Percentiles rank a stretch among this genome's conserved stretches.
Evolutionary conservation across 2,797 vertebrate genomes (phyloP).

Genomic region (Anguilla megastoma): DNA sequence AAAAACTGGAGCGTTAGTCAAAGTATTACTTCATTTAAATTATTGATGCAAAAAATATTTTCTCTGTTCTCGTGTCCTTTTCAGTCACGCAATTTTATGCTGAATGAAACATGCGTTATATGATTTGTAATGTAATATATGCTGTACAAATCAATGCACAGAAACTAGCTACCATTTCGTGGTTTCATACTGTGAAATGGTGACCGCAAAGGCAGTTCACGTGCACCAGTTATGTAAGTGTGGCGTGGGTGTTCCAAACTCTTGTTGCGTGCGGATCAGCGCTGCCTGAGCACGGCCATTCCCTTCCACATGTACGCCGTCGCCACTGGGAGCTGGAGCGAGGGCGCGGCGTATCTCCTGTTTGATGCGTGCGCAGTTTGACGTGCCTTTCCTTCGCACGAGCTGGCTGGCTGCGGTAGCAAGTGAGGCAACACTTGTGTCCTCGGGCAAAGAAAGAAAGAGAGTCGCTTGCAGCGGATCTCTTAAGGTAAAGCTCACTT

Average conservation of each 20-base stretch:
- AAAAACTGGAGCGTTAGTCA: background rate
- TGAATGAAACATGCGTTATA: background rate
- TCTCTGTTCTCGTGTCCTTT: background rate
- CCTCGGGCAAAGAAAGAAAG: constrained; percentile 9
- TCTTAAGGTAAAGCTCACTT: background rate
- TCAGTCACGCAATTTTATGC: background rate
- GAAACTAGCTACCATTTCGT: background rate
- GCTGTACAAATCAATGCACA: background rate
- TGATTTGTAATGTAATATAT: background rate
- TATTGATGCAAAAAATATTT: background rate
- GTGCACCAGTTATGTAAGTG: background rate
- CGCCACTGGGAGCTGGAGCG: background rate
- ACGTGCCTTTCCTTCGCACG: background rate
- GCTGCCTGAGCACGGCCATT: background rate
- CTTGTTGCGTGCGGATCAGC: background rate
- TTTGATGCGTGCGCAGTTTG: constrained; percentile 10
- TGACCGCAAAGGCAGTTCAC: background rate
- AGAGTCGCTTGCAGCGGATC: background rate
- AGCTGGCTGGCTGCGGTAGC: background rate
- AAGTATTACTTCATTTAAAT: background rate
- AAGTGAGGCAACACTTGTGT: background rate
- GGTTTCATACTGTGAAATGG: background rate
- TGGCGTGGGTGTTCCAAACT: constrained; percentile 16
- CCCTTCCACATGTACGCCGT: background rate
- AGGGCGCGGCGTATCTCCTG: constrained; percentile 15